Evolutionary conservation across 2,797 vertebrate genomes (phyloP).

Genomic region (Antennarius maculatus): DNA sequence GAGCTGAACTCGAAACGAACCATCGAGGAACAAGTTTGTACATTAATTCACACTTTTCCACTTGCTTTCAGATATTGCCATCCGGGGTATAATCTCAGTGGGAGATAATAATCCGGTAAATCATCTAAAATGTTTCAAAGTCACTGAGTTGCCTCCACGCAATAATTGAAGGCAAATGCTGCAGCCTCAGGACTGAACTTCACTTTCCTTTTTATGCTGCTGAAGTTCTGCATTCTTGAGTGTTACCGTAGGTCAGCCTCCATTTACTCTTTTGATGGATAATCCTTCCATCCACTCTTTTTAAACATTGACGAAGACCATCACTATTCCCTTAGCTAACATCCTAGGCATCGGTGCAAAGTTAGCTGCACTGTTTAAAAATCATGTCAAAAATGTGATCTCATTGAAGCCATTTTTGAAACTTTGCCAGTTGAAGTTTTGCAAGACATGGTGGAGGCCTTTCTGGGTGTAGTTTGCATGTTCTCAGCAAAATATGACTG

Average conservation of each 20-base stretch:
- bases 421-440: too few relatives aligned
- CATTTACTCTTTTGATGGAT: neutral
- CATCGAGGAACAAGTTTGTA: conserved; percentile 5
- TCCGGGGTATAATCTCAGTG: neutral
- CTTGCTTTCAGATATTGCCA: conserved; percentile 14
- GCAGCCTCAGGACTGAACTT: conserved; percentile 34
- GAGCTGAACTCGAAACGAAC: neutral
- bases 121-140: conserved; percentile 8
- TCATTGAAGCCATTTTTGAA: too few relatives aligned
- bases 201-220: conserved; percentile 22
- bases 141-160: conserved; percentile 13
- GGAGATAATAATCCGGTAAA: conserved; percentile 17
- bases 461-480: too few relatives aligned
- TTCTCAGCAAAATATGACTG: too few relatives aligned
- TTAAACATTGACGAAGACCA: too few relatives aligned
- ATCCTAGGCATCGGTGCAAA: too few relatives aligned
- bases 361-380: too few relatives aligned
- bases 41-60: neutral
- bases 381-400: too few relatives aligned
- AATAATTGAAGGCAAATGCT: conserved; percentile 13
- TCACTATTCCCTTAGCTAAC: too few relatives aligned
- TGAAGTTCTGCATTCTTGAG: conserved; percentile 25
- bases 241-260: conserved; percentile 15
- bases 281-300: too few relatives aligned
- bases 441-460: too few relatives aligned